A percentile compares a stretch with the other conserved stretches of the same genome.
Conservation (phyloP, 1,140 invertebrate species). For the Listronotus oregonensis region DNA sequence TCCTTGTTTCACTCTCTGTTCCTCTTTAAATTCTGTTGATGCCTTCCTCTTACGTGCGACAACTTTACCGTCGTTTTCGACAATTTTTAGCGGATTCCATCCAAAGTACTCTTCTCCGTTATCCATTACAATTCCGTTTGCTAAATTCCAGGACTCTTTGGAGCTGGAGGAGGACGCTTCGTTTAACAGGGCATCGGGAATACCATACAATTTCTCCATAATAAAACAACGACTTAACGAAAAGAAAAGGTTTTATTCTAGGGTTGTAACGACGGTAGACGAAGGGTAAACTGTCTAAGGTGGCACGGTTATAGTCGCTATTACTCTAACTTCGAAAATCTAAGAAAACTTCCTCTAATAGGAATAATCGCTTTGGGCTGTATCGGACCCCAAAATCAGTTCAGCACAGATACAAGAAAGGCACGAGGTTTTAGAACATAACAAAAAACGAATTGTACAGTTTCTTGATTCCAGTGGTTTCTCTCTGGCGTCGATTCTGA, state of each 20-base stretch:
- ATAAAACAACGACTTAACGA: constrained; percentile 22
- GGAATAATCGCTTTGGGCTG: background rate
- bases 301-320: background rate
- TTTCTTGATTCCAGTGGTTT: constrained; percentile 81
- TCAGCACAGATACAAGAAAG: background rate
- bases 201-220: constrained; percentile 55
- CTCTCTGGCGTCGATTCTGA: constrained; percentile 77
- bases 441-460: constrained; percentile 84
- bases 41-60: constrained; percentile 43
- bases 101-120: constrained; percentile 53
- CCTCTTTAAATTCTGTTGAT: constrained; percentile 24
- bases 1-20: constrained; percentile 38
- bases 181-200: constrained; percentile 44
- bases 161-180: constrained; percentile 41
- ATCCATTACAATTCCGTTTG: constrained; percentile 47
- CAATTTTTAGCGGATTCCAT: constrained; percentile 51
- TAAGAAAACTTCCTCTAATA: background rate
- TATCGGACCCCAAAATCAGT: constrained; percentile 10
- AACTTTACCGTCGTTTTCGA: constrained; percentile 37
- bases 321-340: constrained; percentile 3
- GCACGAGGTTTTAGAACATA: constrained; percentile 67
- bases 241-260: background rate
- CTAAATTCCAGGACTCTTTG: constrained; percentile 46
- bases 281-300: background rate
- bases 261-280: background rate